Percentiles rank a stretch among this genome's conserved stretches.
Evolutionary conservation across 1,140 invertebrate genomes (phyloP).

Genomic region (Phenacoccus solenopsis): DNA sequence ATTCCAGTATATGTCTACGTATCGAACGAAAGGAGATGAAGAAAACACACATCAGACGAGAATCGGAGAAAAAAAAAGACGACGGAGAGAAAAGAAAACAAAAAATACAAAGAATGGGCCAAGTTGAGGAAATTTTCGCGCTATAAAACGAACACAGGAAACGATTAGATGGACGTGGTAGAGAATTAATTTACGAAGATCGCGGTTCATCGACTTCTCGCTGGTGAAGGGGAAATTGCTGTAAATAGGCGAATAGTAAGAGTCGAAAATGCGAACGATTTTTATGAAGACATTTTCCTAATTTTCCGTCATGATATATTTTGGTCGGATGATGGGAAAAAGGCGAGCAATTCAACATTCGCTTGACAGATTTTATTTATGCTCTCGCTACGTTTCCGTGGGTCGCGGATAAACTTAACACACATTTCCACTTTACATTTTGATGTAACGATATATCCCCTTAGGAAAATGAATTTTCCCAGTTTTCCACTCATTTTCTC

Average conservation of each 20-base stretch:
- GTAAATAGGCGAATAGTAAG: too few species aligned
- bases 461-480: slow-evolving; percentile 12
- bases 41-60: neutral
- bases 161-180: too few species aligned
- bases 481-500: slow-evolving; percentile 11
- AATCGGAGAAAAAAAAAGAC: too few species aligned
- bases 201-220: neutral
- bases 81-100: neutral
- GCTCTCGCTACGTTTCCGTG: slow-evolving; percentile 5
- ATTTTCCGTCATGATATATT: neutral
- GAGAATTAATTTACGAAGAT: too few species aligned
- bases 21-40: neutral
- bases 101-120: neutral
- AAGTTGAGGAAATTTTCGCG: neutral
- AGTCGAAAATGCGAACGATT: too few species aligned
- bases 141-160: neutral
- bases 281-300: neutral
- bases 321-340: neutral
- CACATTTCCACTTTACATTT: slow-evolving; percentile 16
- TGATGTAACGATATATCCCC: slow-evolving; percentile 16
- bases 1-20: neutral
- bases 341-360: slow-evolving; percentile 7
- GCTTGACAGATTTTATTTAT: slow-evolving; percentile 16
- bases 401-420: slow-evolving; percentile 2
- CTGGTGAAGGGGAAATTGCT: too few species aligned